Evolutionary conservation across 2,113 vertebrate genomes (phyloP), one percentile per base, ranked within the genome.

Genomic region (Uria lomvia): DNA sequence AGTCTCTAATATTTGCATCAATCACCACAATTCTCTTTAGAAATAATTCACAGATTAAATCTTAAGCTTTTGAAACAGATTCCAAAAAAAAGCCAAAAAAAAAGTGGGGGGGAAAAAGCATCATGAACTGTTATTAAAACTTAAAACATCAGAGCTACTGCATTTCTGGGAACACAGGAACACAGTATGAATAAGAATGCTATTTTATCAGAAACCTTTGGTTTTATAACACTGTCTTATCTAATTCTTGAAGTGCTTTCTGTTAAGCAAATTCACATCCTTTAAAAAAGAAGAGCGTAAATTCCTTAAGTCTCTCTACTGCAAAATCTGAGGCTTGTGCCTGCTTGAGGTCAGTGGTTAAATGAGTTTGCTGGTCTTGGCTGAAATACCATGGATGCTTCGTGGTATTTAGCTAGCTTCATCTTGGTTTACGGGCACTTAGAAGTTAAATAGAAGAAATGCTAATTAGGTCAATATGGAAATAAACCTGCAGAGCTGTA

Each of bases 21-120:
- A 86, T 97, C 95, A 80, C 56, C 70, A 78, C 79, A 78, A 62
- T 96, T 95, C 73, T 75, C 67, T 89, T 96, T 77, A 90, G 83
- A 96, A 97, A 95, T 94, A 97, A 96, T 85, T 94, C 67, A 73
- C 49, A 97, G 92, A 97, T 97, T 95, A 97, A 95, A 96, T 92
- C 84, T 93, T 91, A 96, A 94, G n/a, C 80, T 97, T 94, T 92
- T 78, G 91, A 98, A 98, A 97, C 40, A 92, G 82, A 45, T 94
- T 94, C 38, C 11, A 27, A 65, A 65, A 42, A 66, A 65, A 42
- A 53, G 43, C 43, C 14, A 18, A 58, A 22, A 32, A 27, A 27
- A 32, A 5, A 5, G 6, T 23, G 3, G 1, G 2, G 4, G 11
- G 1, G 2, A 20, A 80, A 76, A 96, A 66, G 12, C 62, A 89